Conservation (phyloP, 1,140 invertebrate species). For the Globodera rostochiensis region DNA sequence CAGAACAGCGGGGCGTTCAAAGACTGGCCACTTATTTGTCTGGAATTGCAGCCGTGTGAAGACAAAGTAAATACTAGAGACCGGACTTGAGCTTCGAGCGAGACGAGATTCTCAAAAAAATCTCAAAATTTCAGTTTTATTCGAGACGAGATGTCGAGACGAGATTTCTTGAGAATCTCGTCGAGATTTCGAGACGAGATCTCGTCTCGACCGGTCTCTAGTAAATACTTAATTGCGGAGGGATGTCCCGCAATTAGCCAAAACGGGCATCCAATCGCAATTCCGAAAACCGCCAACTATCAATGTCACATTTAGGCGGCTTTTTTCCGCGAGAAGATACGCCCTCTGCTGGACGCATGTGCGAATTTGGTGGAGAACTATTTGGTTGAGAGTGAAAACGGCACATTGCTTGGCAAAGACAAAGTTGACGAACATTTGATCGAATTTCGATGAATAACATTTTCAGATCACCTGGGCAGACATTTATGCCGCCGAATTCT, state of each 20-base stretch:
- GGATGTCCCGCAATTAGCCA: too few relatives aligned
- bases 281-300: neutral
- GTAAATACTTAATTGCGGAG: conserved; percentile 20
- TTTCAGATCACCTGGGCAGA: conserved; percentile 54
- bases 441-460: neutral
- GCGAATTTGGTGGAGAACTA: conserved; percentile 53
- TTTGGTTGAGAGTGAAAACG: conserved; percentile 53
- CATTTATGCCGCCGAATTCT: conserved; percentile 53
- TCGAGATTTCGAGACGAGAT: too few relatives aligned
- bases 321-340: conserved; percentile 54
- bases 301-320: conserved; percentile 43
- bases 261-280: too few relatives aligned
- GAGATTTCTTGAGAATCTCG: too few relatives aligned
- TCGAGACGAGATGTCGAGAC: too few relatives aligned
- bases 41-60: conserved; percentile 37
- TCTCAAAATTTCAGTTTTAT: too few relatives aligned
- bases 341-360: conserved; percentile 47
- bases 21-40: conserved; percentile 41
- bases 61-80: conserved; percentile 11
- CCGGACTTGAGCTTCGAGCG: too few relatives aligned
- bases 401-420: conserved; percentile 50
- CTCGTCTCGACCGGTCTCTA: too few relatives aligned
- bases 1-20: conserved; percentile 37
- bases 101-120: too few relatives aligned
- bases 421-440: conserved; percentile 32